Base-by-base conservation (phyloP, 1,140 invertebrate genomes). In the Penaeus japonicus region DNA sequence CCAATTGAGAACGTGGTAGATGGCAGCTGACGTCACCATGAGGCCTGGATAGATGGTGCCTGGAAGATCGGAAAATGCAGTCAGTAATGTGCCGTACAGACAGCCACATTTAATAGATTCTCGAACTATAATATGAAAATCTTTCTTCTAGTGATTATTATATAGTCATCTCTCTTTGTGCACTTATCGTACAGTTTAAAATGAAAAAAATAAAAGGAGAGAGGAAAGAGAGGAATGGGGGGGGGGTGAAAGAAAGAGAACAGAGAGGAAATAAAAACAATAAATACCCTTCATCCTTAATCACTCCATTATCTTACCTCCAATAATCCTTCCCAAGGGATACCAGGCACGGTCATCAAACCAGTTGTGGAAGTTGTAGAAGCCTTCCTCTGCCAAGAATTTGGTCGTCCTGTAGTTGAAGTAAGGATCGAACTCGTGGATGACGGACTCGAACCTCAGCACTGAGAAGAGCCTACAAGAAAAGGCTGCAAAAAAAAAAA, bases 331-430 rank as follows among this genome's bases (percentile, higher is more conserved):
- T 18, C 98, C 98, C 53, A 99, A 93, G 0, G 98, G 98, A 94
- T 99, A 99, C 98, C 98, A 99, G 92, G 98, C 98, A 93, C 97
- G 93, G 92, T 99, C 98, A 94, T 99, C 98, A 94, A 99, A 99
- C 98, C 98, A 99, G 93, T 99, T 99, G 92, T 99, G 97, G 93
- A 99, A 99, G 88, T 96, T 96, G 93, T 99, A 99, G 93, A 99
- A 99, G 3, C 98, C 98, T 94, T 99, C 96, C 93, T 99, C 98
- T 4, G 97, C 95, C 82, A 99, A 93, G 92, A 96, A 99, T 90
- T 97, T 96, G 18, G 98, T 99, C 57, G 98, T 99, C 91, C 98
- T 95, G 93, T 99, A 99, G 93, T 99, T 99, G 92, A 99, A 99
- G 92, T 99, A 99, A 1, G 98, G 98, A 96, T 99, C 98, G 93